phyloP scores from a whole-genome alignment of 2,888 invertebrate genomes.

The Julus scanicus region DNA sequence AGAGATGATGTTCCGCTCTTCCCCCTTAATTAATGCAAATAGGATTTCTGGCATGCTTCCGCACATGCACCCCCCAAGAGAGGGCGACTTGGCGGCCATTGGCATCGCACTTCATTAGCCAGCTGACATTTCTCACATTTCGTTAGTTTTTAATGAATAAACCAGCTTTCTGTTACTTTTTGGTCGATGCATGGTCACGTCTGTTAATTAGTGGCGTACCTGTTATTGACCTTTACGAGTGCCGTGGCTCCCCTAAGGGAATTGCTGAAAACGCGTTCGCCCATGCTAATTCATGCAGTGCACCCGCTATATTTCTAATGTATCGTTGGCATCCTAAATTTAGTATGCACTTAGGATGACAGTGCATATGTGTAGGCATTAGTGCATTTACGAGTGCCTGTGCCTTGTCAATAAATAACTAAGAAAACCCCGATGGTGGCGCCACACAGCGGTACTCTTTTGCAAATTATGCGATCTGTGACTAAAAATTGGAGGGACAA shows the following conservation, averaged over 20 bases:
- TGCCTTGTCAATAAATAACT: too few relatives aligned
- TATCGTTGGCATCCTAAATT: neutral
- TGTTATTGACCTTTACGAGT: neutral
- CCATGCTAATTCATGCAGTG: neutral
- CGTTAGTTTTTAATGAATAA: constrained; percentile 9
- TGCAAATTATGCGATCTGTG: too few relatives aligned
- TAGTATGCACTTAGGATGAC: neutral
- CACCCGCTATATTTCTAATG: neutral
- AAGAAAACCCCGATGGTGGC: too few relatives aligned
- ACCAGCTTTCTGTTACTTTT: neutral
- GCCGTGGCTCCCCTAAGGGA: neutral
- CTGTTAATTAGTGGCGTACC: constrained; percentile 1
- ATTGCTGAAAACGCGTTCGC: neutral
- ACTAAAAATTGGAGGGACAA: too few relatives aligned
- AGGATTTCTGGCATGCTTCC: neutral
- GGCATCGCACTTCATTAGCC: neutral
- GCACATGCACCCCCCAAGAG: neutral
- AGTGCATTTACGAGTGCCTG: too few relatives aligned
- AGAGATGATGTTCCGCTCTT: neutral
- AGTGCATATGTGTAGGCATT: too few relatives aligned
- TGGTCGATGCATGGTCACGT: neutral
- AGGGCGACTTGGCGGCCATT: neutral
- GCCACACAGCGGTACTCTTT: too few relatives aligned
- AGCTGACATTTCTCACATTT: neutral
- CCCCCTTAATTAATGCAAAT: constrained; percentile 7